Evolutionary conservation across 1,140 invertebrate genomes (phyloP).

Genomic region (Leptinotarsa defecta): DNA sequence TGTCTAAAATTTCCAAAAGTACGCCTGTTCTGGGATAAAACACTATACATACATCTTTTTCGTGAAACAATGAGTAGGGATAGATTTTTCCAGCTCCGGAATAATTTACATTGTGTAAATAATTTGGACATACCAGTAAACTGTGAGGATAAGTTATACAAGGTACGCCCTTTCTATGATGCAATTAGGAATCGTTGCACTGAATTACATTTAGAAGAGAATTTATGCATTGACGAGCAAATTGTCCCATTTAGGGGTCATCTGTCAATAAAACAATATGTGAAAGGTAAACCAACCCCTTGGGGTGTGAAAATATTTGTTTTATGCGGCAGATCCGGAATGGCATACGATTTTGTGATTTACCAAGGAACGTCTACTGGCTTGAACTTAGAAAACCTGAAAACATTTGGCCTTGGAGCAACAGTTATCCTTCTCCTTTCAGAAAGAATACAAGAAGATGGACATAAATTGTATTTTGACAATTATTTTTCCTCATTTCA

Average conservation of each 20-base stretch:
- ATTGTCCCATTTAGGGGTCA: slow-evolving; percentile 52
- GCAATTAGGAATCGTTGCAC: slow-evolving; percentile 38
- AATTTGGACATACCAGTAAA: slow-evolving; percentile 16
- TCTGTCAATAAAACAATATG: slow-evolving; percentile 39
- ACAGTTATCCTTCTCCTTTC: slow-evolving; percentile 39
- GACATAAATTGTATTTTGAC: slow-evolving; percentile 38
- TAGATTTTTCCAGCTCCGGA: slow-evolving; percentile 2
- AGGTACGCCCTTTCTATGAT: slow-evolving; percentile 47
- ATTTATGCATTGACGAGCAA: slow-evolving; percentile 45
- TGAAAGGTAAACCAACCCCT: slow-evolving; percentile 34
- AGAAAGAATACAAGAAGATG: slow-evolving; percentile 47
- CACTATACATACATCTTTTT: slow-evolving; percentile 7
- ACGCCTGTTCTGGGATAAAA: slow-evolving; percentile 13
- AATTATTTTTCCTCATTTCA: slow-evolving; percentile 54
- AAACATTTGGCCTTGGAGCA: slow-evolving; percentile 26
- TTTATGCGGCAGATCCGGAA: slow-evolving; percentile 29
- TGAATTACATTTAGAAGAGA: slow-evolving; percentile 38
- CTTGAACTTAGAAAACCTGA: slow-evolving; percentile 17
- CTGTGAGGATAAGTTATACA: slow-evolving; percentile 36
- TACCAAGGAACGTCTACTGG: slow-evolving; percentile 34
- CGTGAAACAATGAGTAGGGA: slow-evolving; percentile 7
- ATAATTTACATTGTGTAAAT: slow-evolving; percentile 11
- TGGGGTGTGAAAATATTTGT: slow-evolving; percentile 39
- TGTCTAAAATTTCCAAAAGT: slow-evolving; percentile 17
- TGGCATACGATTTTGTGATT: slow-evolving; percentile 35